Evolutionary conservation across 2,797 vertebrate genomes (phyloP), one percentile per base, ranked within the genome.

Genomic region (Huso huso): DNA sequence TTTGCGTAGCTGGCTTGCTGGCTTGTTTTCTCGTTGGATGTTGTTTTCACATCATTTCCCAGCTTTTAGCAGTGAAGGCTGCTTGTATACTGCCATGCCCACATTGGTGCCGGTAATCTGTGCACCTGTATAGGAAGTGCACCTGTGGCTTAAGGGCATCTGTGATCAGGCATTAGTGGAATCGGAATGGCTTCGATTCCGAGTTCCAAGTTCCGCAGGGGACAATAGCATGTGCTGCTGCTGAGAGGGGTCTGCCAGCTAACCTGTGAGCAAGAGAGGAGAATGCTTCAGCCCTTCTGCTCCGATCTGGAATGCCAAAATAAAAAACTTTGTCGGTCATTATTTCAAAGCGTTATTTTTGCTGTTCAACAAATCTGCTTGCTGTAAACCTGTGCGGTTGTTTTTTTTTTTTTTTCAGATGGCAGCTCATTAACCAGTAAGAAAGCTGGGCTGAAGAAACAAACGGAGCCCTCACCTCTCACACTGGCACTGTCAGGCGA

Each of bases 81-180:
- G 74, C 23, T 65, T 72, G 80, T 74, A 59, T 73, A 65, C 48
- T 7, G 73, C 75, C 75, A 63, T 79, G 78, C 68, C 65, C 72
- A 72, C 55, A 63, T 68, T 49, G 69, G 73, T 68, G 63, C 64
- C 68, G 76, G 86, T 79, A 85, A 73, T 76, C 76, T 79, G 81
- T 82, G 73, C 86, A 89, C 85, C 86, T 89, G 89, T 76, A 82
- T 86, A 87, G 87, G 87, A 90, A 88, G 82, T 78, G 74, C 78
- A 79, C 87, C 85, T 6, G 77, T 77, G 81, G 87, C 85, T 85
- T 85, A 79, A 87, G 86, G 86, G 82, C 86, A 87, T 89, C 83
- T 87, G 84, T 81, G 82, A 79, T 80, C 8, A 82, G n/a, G n/a
- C n/a, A 55, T 55, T 55, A 10, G 52, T 75, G 71, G 57, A 73